Evolutionary conservation across 1,140 invertebrate genomes (phyloP), one percentile per base, ranked within the genome.

Genomic region (Chironomus tepperi): DNA sequence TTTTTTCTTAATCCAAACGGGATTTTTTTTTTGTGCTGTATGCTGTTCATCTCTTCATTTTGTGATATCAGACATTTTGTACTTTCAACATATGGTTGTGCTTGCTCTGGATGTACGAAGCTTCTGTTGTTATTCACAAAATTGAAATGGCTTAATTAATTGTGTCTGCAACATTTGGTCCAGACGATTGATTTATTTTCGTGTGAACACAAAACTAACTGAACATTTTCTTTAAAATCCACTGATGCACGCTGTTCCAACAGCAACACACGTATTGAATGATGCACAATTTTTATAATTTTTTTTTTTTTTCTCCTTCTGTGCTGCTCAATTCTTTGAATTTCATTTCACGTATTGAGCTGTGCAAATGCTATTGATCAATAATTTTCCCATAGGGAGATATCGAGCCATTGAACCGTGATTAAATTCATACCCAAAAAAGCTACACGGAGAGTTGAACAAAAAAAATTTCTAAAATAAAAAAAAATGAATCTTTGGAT

Each of bases 91-190:
- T 70, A 70, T 70, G 65, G 65, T 57, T 57, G n/a, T 34, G 47
- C 43, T 47, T 15, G n/a, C 47, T n/a, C 16, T 10, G 65, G 18
- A 21, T 18, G 16, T 16, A 8, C 65, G n/a, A n/a, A 16, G 64
- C n/a, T 67, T 16, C 18, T 67, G 18, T 7, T 70, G 47, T 57
- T 57, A 70, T 70, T 18, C 16, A 19, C 65, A 18, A 70, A 18
- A 18, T 21, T 15, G 18, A 18, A 70, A 70, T 21, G 65, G 65
- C 65, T 70, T 70, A 70, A 70, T 70, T 70, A 70, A 70, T 70
- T 70, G 16, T 70, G 65, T 70, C 65, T 70, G 65, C 16, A 70
- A 70, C 65, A 70, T 70, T 70, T 70, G 65, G 65, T 70, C 16
- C 16, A 70, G 16, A 70, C 65, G 65, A 70, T 70, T 70, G 65